Conservation (phyloP, 2,888 invertebrate species). For the Sminthurinus aureus region DNA sequence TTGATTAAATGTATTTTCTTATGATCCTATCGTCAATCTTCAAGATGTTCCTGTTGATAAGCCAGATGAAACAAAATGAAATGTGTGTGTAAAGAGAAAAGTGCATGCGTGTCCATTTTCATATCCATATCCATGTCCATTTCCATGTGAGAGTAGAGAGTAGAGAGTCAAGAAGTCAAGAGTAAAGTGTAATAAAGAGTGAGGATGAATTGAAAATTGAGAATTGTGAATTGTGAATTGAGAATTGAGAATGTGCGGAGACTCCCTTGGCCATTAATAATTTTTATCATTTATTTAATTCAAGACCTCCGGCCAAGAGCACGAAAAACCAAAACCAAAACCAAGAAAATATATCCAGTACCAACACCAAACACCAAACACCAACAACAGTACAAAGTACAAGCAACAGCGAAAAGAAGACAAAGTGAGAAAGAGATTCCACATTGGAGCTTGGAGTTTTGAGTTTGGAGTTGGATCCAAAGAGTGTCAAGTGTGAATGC, state of each 20-base stretch:
- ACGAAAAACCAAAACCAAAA: background rate
- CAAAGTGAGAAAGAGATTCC: background rate
- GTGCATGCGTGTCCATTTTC: background rate
- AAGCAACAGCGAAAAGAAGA: slow-evolving; percentile 20
- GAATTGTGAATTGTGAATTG: slow-evolving; percentile 2
- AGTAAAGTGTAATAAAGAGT: too few species aligned
- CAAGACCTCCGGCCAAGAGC: slow-evolving; percentile 40
- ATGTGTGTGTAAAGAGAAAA: slow-evolving; percentile 13
- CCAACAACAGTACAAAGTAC: background rate
- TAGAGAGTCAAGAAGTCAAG: too few species aligned
- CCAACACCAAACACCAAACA: background rate
- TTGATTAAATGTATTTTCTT: too few species aligned
- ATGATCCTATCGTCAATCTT: too few species aligned
- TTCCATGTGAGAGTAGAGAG: background rate
- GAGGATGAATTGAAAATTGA: too few species aligned
- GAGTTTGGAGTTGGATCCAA: too few species aligned
- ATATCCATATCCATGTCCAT: background rate
- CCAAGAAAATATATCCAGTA: background rate
- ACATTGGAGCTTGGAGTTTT: too few species aligned
- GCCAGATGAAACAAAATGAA: background rate
- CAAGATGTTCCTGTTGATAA: too few species aligned
- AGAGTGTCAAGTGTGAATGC: too few species aligned
- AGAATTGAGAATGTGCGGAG: background rate
- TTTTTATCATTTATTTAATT: slow-evolving; percentile 40
- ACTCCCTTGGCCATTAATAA: slow-evolving; percentile 35